A percentile compares a stretch with the other conserved stretches of the same genome.
These are phyloP conservation scores for Prolemur simus DNA, from an alignment of 2,113 vertebrate species.

Conservation along the genomic window DNA sequence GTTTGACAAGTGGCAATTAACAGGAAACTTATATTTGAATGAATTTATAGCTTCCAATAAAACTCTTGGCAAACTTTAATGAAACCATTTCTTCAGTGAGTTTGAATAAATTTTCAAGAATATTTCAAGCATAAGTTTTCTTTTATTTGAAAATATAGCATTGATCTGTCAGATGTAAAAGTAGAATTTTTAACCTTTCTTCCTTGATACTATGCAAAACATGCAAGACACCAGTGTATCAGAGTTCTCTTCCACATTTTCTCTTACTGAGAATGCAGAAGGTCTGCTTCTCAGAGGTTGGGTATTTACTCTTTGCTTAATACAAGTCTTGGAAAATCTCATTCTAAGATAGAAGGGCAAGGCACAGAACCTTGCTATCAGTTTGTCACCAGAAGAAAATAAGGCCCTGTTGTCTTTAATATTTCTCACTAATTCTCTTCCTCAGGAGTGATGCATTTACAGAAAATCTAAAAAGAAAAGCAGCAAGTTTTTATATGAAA, in stretches of 20 bases:
- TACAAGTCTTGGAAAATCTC: neutral
- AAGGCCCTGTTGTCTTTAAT: neutral
- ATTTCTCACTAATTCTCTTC: neutral
- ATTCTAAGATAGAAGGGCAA: neutral
- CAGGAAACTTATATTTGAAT: conserved; percentile 33
- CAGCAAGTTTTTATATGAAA: neutral
- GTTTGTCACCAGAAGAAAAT: neutral
- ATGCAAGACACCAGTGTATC: neutral
- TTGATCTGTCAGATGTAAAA: neutral
- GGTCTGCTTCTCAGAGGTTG: neutral
- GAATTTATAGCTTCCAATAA: neutral
- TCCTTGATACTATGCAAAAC: neutral
- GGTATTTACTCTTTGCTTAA: neutral
- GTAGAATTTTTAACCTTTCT: neutral
- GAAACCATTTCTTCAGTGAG: neutral
- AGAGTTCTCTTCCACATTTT: neutral
- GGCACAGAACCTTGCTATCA: neutral
- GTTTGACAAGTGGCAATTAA: neutral
- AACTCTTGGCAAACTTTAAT: neutral
- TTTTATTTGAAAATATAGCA: conserved; percentile 17
- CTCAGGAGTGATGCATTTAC: neutral
- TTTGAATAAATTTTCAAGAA: neutral
- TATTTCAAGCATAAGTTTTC: conserved; percentile 3
- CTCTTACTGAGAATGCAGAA: neutral
- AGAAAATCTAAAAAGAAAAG: neutral